phyloP scores from a whole-genome alignment of 2,113 vertebrate species.

The Pontoporia blainvillei region DNA sequence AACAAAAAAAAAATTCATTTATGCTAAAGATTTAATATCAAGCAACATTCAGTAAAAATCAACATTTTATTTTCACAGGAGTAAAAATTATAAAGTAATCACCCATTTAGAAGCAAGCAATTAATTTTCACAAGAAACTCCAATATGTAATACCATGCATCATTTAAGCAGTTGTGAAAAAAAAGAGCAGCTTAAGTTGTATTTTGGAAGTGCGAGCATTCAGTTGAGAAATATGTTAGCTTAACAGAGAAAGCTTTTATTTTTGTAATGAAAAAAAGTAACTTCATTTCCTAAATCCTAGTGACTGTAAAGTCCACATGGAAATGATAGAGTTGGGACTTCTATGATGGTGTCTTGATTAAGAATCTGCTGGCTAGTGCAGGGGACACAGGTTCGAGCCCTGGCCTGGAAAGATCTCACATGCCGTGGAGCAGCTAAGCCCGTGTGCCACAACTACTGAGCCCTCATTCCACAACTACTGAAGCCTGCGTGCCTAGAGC shows the following conservation, averaged over 20 bases:
- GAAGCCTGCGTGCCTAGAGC: no score
- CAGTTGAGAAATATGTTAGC: neutral
- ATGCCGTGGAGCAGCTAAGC: no score
- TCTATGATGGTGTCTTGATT: no score
- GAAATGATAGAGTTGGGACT: neutral
- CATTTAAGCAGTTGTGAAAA: neutral
- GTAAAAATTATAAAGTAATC: neutral
- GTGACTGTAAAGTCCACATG: neutral
- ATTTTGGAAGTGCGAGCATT: neutral
- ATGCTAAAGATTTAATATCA: slow-evolving; percentile 27
- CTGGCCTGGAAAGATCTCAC: no score
- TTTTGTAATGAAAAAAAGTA: neutral
- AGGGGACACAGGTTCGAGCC: no score
- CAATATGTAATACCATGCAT: neutral
- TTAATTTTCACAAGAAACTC: slow-evolving; percentile 30
- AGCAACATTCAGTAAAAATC: neutral
- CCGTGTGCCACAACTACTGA: no score
- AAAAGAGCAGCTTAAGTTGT: neutral
- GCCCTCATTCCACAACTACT: no score
- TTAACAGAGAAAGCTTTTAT: neutral
- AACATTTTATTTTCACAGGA: neutral
- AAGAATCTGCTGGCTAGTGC: no score
- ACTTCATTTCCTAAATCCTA: neutral
- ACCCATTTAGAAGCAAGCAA: neutral
- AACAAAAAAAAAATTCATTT: neutral